Conservation (phyloP, 2,797 vertebrate species). For the Ficedula albicollis region DNA sequence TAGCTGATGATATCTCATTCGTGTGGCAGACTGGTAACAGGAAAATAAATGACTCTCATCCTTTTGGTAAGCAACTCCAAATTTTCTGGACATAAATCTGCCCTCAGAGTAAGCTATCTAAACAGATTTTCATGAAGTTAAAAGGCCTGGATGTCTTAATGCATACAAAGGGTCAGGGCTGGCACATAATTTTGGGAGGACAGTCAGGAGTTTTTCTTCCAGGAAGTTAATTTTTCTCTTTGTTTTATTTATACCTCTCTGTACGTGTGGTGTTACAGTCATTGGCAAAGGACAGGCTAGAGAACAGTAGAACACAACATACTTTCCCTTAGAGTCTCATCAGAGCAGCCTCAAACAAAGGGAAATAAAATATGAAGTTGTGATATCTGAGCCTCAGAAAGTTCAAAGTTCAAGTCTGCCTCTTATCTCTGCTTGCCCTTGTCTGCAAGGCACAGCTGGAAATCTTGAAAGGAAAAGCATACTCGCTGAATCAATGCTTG, state of each 20-base stretch:
- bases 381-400: conserved; percentile 8
- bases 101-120: conserved; percentile 77
- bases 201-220: conserved; percentile 71
- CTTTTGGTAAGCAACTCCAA: conserved; percentile 85
- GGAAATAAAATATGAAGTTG: conserved; percentile 26
- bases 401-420: conserved; percentile 20
- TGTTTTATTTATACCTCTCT: conserved; percentile 74
- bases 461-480: not conserved
- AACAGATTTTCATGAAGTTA: conserved; percentile 80
- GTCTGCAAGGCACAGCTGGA: not conserved
- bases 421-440: not conserved
- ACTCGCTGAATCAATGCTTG: not conserved
- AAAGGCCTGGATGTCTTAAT: conserved; percentile 74
- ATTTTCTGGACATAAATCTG: conserved; percentile 86
- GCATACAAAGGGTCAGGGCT: conserved; percentile 75
- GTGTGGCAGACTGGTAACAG: conserved; percentile 85
- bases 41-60: conserved; percentile 88
- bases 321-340: not conserved
- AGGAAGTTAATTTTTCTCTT: conserved; percentile 77
- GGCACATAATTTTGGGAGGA: conserved; percentile 73
- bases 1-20: conserved; percentile 84
- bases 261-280: conserved; percentile 32
- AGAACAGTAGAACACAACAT: not conserved
- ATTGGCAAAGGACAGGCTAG: conserved; percentile 42
- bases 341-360: not conserved